These are phyloP conservation scores for Epirrhoe tristata DNA, from an alignment of 2,888 invertebrate genomes.

Conservation along the genomic window DNA sequence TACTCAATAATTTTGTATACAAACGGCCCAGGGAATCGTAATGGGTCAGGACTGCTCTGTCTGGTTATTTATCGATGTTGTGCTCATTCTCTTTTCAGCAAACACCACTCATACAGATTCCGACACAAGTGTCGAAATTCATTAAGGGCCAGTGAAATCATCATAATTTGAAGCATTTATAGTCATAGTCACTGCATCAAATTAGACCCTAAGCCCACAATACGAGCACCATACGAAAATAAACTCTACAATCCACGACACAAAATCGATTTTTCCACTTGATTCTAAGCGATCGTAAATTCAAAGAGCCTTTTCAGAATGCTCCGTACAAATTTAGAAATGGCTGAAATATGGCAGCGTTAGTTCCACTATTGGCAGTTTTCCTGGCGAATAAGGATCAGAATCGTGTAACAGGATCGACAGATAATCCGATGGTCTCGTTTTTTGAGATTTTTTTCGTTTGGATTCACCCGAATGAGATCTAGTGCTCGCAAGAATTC, in stretches of 20 bases:
- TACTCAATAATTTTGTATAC: too few relatives aligned
- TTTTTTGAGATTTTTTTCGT: slow-evolving; percentile 29
- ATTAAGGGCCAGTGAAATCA: background rate
- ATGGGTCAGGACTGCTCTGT: too few relatives aligned
- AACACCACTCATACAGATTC: background rate
- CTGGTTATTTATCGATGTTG: too few relatives aligned
- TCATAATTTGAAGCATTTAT: background rate
- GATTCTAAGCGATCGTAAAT: slow-evolving; percentile 53
- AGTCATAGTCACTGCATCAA: slow-evolving; percentile 5
- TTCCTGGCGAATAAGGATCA: slow-evolving; percentile 44
- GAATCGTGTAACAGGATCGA: slow-evolving; percentile 27
- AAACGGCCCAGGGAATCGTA: too few relatives aligned
- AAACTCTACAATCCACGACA: slow-evolving; percentile 10
- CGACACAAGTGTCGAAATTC: background rate
- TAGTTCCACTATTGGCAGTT: slow-evolving; percentile 34
- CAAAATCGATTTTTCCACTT: slow-evolving; percentile 25
- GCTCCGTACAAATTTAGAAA: slow-evolving; percentile 70
- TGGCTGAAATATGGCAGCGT: slow-evolving; percentile 59
- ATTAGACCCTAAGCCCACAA: slow-evolving; percentile 1
- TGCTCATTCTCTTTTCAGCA: too few relatives aligned
- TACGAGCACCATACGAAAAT: slow-evolving; percentile 9
- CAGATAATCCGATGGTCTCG: slow-evolving; percentile 30
- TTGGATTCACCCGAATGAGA: slow-evolving; percentile 48
- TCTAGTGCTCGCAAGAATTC: slow-evolving; percentile 50
- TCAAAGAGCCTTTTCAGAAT: slow-evolving; percentile 71